Evolutionary conservation across 2,888 invertebrate genomes (phyloP), one percentile per base, ranked within the genome.

Genomic region (Phaonia tiefii): DNA sequence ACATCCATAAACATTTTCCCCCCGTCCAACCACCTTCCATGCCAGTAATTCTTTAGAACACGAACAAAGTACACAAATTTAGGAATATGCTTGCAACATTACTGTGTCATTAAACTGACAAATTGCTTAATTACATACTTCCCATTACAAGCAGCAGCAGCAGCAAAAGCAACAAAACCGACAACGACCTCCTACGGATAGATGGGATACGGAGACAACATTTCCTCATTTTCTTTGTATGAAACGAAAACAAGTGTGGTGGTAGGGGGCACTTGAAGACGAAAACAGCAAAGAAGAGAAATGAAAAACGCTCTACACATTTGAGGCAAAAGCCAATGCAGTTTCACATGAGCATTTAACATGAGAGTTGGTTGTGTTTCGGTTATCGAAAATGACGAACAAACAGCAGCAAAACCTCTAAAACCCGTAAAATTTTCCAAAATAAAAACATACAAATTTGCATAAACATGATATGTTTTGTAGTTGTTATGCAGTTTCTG

Each of bases 41-140:
- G 4, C 31, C 31, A 8, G 4, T 31, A 31, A 31, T 31, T 31
- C 8, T 1, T 15, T 20, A 69, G 54, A 15, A 70, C n/a, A 69
- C 25, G 13, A 44, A 49, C 39, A 31, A 31, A 42, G 42, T 3
- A 51, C 22, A 44, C 3, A 39, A 63, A 54, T 25, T 60, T 56
- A 11, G 51, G 20, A 56, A 60, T 22, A 60, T 22, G n/a, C n/a
- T n/a, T n/a, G 13, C 44, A n/a, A 46, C 42, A 65, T 44, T 63
- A 39, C n/a, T 20, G 25, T 81, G 78, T 75, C 78, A 78, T 78
- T 75, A 78, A 79, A 79, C 54, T 82, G 76, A 82, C 82, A 83
- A 83, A 83, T 83, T 76, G 76, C 76, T 80, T 81, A 83, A 83
- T 83, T 83, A 81, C 81, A 71, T 56, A 83, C 81, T 83, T 81